Base-by-base conservation (phyloP, 2,888 invertebrate genomes). In the Drosophila mimetica region DNA sequence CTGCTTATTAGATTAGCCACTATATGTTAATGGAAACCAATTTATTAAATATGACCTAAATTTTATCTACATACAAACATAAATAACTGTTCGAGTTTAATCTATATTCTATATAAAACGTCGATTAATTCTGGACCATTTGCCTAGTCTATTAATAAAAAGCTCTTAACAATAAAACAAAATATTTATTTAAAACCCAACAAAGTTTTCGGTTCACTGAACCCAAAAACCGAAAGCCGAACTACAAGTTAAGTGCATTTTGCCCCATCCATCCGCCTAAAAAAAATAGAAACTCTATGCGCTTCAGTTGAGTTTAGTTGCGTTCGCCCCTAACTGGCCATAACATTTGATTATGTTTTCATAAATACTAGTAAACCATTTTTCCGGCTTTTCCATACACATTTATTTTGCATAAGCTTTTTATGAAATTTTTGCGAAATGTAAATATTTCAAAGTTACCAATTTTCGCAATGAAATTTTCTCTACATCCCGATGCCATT, bases 341-440 rank as follows among this genome's bases (percentile, higher is more conserved):
- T 61, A 61, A 61, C 53, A 72, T 76, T 75, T 81, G 64, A 85
- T 81, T 79, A 58, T 55, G 75, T 63, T 72, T 75, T 78, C 57
- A 72, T 74, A 72, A 54, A 76, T 74, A 76, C 66, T 22, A 37
- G 14, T 53, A 82, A 79, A 67, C 46, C 64, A 55, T 66, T 69
- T 64, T 59, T 69, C 51, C 44, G 55, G 46, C 52, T 57, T 52
- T 20, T 51, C 51, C 32, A 25, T 37, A 28, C 14, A 14, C 37
- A 60, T 46, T 36, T 39, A 58, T 58, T 46, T 60, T 53, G 46
- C 59, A 69, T 59, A 69, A 69, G 58, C 69, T 59, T 58, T 67
- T 52, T 67, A 32, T 69, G 41, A 28, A 59, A 52, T 58, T 44
- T 47, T 37, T 18, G 16, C 20, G 34, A 50, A 70, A 46, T 70